These are phyloP conservation scores for Limnothrissa miodon DNA, from an alignment of 2,113 vertebrate genomes.

Conservation along the genomic window DNA sequence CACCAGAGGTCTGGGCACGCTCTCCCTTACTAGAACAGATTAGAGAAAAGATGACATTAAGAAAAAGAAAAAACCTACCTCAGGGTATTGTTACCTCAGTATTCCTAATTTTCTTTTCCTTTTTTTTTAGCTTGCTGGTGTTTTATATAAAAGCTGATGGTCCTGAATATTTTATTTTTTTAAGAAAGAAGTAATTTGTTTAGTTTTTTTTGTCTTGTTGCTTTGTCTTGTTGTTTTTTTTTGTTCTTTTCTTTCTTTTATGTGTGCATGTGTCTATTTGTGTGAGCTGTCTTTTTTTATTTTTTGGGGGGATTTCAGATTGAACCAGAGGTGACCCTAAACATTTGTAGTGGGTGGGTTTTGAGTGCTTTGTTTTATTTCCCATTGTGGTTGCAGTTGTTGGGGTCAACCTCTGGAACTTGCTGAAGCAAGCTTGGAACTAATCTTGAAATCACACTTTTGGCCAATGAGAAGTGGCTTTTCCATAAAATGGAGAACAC, in stretches of 20 bases:
- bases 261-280: constrained; percentile 58
- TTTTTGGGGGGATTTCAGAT: constrained; percentile 68
- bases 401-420: constrained; percentile 50
- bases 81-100: constrained; percentile 96
- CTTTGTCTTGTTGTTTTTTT: constrained; percentile 71
- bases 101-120: constrained; percentile 69
- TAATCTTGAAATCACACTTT: constrained; percentile 40
- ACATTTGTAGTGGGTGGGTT: constrained; percentile 24
- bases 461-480: constrained; percentile 38
- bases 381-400: not conserved
- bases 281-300: constrained; percentile 58
- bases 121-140: constrained; percentile 74
- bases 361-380: constrained; percentile 43
- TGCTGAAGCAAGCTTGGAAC: constrained; percentile 56
- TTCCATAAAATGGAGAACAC: constrained; percentile 22
- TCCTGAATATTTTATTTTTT: constrained; percentile 99
- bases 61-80: constrained; percentile 83
- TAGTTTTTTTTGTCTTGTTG: constrained; percentile 73
- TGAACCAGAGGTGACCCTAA: constrained; percentile 50
- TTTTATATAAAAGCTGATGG: constrained; percentile 87
- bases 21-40: constrained; percentile 71
- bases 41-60: constrained; percentile 66
- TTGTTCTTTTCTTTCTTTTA: constrained; percentile 66
- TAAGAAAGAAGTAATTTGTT: constrained; percentile 77
- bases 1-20: constrained; percentile 61